Evolutionary conservation across 2,888 invertebrate genomes (phyloP).

Genomic region (Drosophila eohydei): DNA sequence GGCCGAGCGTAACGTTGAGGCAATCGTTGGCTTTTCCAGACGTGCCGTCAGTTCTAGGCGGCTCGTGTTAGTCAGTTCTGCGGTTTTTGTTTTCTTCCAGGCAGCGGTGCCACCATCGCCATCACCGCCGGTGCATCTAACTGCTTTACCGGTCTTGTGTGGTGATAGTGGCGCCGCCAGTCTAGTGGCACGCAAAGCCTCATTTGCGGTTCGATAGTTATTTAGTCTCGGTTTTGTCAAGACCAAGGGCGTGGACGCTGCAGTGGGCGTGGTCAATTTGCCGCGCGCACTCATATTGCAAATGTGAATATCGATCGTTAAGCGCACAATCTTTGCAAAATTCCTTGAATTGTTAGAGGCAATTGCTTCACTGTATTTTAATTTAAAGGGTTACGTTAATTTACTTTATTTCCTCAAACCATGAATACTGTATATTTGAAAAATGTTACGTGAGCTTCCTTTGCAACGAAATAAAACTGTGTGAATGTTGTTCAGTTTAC

Average conservation of each 20-base stretch:
- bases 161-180: conserved; percentile 52
- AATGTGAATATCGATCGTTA: conserved; percentile 46
- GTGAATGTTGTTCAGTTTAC: not conserved
- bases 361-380: conserved; percentile 6
- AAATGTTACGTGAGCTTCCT: not conserved
- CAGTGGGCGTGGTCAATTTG: conserved; percentile 1
- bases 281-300: conserved; percentile 43
- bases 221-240: not conserved
- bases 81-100: conserved; percentile 31
- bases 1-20: conserved; percentile 60
- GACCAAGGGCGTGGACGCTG: not conserved
- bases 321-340: conserved; percentile 42
- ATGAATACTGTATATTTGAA: not conserved
- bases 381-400: conserved; percentile 31
- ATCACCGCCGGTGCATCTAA: conserved; percentile 50
- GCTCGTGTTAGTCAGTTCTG: conserved; percentile 1
- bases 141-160: conserved; percentile 43
- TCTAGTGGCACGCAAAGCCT: conserved; percentile 27
- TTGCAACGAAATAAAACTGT: conserved; percentile 11
- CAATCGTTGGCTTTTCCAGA: conserved; percentile 61
- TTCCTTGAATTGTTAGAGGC: not conserved
- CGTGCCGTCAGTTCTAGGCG: not conserved
- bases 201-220: conserved; percentile 7
- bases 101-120: conserved; percentile 65
- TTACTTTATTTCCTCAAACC: conserved; percentile 20